Percentiles rank a stretch among this genome's conserved stretches.
phyloP scores from a whole-genome alignment of 2,888 invertebrate genomes.

The Scaptomyza reducta region DNA sequence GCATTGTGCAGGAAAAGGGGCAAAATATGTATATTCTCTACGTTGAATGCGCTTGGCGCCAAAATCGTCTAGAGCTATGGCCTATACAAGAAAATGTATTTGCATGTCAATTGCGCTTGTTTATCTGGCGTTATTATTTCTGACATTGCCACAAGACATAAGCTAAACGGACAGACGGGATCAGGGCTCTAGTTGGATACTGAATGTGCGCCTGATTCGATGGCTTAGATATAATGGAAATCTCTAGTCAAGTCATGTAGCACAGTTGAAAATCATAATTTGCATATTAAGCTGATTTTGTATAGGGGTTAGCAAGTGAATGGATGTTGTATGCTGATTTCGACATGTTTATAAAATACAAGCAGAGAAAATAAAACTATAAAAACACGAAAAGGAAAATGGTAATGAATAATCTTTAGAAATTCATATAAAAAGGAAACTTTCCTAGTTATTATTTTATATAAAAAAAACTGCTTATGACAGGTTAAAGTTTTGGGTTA shows the following conservation, averaged over 20 bases:
- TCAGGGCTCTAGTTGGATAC: slow-evolving; percentile 6
- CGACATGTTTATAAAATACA: slow-evolving; percentile 1
- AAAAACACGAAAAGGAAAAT: background rate
- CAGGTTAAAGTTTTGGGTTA: background rate
- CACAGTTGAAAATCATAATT: slow-evolving; percentile 56
- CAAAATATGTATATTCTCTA: slow-evolving; percentile 14
- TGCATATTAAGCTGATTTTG: slow-evolving; percentile 35
- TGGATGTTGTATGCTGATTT: background rate
- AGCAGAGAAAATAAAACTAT: background rate
- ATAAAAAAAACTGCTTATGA: background rate
- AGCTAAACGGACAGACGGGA: slow-evolving; percentile 22
- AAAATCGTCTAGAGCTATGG: slow-evolving; percentile 23
- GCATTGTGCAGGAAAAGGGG: slow-evolving; percentile 18
- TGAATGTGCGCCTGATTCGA: slow-evolving; percentile 43
- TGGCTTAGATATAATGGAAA: slow-evolving; percentile 52
- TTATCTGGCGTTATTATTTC: slow-evolving; percentile 75
- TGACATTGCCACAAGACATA: slow-evolving; percentile 64
- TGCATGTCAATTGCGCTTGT: slow-evolving; percentile 77
- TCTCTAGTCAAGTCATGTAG: slow-evolving; percentile 53
- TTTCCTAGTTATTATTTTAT: no score
- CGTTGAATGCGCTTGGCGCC: slow-evolving; percentile 46
- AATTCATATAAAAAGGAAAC: background rate
- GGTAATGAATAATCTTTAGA: background rate
- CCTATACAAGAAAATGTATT: slow-evolving; percentile 64
- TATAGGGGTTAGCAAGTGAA: background rate